Conservation (phyloP, 1,140 invertebrate species). For the Macrobrachium nipponense region DNA sequence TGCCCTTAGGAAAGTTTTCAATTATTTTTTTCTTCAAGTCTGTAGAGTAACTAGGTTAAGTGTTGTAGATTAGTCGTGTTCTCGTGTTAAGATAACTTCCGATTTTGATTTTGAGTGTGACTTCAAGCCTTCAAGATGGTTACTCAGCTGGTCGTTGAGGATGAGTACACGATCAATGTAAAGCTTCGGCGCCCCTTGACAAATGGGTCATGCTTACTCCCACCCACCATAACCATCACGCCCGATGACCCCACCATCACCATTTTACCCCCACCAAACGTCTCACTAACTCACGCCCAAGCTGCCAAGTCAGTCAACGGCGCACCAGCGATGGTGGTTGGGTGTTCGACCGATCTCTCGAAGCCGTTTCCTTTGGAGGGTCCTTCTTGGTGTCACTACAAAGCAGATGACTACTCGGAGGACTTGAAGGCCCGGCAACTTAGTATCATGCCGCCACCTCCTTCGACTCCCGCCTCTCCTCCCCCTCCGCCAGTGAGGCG, state of each 20-base stretch:
- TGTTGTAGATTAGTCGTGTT: not conserved
- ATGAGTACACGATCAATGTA: constrained; percentile 68
- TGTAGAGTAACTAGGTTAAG: too few relatives aligned
- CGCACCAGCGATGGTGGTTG: constrained; percentile 43
- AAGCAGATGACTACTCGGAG: not conserved
- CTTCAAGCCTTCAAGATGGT: constrained; percentile 37
- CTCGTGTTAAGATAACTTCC: not conserved
- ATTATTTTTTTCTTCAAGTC: too few relatives aligned
- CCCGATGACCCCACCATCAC: constrained; percentile 40
- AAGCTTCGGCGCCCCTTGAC: constrained; percentile 69
- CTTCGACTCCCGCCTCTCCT: not conserved
- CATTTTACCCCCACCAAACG: constrained; percentile 41
- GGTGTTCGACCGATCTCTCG: constrained; percentile 67
- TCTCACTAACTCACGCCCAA: constrained; percentile 33
- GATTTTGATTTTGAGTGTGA: not conserved
- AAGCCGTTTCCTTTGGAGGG: not conserved
- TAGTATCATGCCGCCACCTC: constrained; percentile 35
- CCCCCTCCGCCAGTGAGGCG: not conserved
- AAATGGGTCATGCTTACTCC: constrained; percentile 57
- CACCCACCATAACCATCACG: constrained; percentile 49
- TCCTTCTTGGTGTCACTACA: not conserved
- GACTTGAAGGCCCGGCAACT: not conserved
- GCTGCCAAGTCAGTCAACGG: constrained; percentile 39
- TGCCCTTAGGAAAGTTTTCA: too few relatives aligned
- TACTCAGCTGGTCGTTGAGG: constrained; percentile 49